Conservation (phyloP, 1,140 invertebrate genomes). For the Drosophila persimilis region DNA sequence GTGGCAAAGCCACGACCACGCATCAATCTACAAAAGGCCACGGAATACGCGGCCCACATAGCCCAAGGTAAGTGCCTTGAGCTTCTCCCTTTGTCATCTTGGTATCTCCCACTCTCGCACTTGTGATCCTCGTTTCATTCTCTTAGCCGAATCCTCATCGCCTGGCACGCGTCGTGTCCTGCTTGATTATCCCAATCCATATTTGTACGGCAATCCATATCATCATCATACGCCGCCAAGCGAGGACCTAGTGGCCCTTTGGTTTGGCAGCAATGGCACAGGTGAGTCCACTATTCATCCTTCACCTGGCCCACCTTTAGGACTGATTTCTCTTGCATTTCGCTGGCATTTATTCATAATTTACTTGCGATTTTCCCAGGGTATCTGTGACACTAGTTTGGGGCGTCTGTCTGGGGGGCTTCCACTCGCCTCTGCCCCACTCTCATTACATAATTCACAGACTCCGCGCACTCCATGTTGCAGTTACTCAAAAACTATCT, state of each 20-base stretch:
- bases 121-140: constrained; percentile 14
- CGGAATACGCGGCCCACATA: constrained; percentile 81
- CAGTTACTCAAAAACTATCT: constrained; percentile 77
- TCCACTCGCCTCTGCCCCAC: background rate
- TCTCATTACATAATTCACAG: constrained; percentile 56
- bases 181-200: constrained; percentile 83
- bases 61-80: constrained; percentile 56
- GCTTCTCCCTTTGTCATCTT: background rate
- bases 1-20: constrained; percentile 73
- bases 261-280: constrained; percentile 84
- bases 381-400: constrained; percentile 28
- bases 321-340: no score
- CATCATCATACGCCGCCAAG: constrained; percentile 83
- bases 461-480: constrained; percentile 40
- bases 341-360: no score
- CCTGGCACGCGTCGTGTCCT: constrained; percentile 79
- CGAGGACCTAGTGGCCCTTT: constrained; percentile 84
- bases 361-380: constrained; percentile 31
- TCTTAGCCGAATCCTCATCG: constrained; percentile 34
- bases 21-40: constrained; percentile 79
- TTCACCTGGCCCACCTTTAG: no score
- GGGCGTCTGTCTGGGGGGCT: constrained; percentile 10
- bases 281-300: constrained; percentile 62
- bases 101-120: background rate
- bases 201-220: constrained; percentile 82